phyloP scores from a whole-genome alignment of 2,888 invertebrate genomes.

The Rhingia rostrata region DNA sequence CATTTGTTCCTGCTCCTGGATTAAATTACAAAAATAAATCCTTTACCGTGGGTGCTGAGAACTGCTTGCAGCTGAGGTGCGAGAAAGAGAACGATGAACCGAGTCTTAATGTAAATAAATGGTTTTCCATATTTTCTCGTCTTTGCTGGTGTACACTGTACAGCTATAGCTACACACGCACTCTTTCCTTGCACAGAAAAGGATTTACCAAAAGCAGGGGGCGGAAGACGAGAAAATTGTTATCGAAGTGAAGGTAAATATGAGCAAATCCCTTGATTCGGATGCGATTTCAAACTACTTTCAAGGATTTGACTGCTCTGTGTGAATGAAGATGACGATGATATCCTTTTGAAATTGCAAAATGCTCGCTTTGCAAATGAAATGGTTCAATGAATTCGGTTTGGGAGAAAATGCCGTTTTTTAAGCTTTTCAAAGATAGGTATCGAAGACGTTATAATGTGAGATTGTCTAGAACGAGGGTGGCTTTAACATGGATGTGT shows the following conservation, averaged over 20 bases:
- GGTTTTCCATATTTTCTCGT: slow-evolving; percentile 66
- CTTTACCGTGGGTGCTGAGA: slow-evolving; percentile 32
- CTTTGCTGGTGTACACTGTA: slow-evolving; percentile 5
- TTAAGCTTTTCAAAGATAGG: not conserved
- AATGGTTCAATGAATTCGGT: slow-evolving; percentile 1
- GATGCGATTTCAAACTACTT: slow-evolving; percentile 69
- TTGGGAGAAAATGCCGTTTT: slow-evolving; percentile 6
- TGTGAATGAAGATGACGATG: slow-evolving; percentile 64
- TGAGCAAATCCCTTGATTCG: slow-evolving; percentile 68
- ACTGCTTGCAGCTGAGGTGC: not conserved
- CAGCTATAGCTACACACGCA: slow-evolving; percentile 34
- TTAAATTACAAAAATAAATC: slow-evolving; percentile 67
- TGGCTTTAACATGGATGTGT: too few relatives aligned
- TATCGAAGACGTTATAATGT: not conserved
- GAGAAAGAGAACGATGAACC: slow-evolving; percentile 4
- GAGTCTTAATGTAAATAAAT: slow-evolving; percentile 70
- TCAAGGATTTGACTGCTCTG: slow-evolving; percentile 64
- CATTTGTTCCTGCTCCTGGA: slow-evolving; percentile 69
- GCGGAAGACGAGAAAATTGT: slow-evolving; percentile 37
- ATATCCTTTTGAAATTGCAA: slow-evolving; percentile 66
- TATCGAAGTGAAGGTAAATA: slow-evolving; percentile 69
- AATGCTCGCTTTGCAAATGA: slow-evolving; percentile 28
- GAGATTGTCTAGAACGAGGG: not conserved
- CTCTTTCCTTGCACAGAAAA: slow-evolving; percentile 16
- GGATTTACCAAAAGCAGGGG: slow-evolving; percentile 44